Conservation (phyloP, 2,113 vertebrate species). For the Electrona antarctica region DNA sequence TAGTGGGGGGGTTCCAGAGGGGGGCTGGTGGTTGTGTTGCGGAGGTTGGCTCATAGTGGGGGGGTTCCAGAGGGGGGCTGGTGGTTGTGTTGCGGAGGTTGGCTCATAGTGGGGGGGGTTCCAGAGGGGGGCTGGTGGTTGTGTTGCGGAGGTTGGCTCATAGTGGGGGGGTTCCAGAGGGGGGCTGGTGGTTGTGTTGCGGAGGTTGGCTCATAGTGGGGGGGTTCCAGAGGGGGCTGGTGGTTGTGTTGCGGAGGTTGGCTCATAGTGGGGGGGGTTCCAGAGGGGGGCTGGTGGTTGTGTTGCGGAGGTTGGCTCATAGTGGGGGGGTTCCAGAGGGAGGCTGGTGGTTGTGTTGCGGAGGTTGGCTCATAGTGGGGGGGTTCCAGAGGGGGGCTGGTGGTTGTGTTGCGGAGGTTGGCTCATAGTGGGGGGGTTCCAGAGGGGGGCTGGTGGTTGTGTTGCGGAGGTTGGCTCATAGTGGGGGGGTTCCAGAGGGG, state of each 20-base stretch:
- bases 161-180: slow-evolving; percentile 50
- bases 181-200: slow-evolving; percentile 7
- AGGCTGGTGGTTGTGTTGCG: slow-evolving; percentile 1
- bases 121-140: slow-evolving; percentile 24
- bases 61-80: slow-evolving; percentile 35
- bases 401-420: slow-evolving; percentile 39
- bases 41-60: slow-evolving; percentile 66
- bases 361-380: slow-evolving; percentile 67
- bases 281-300: slow-evolving; percentile 22
- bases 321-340: slow-evolving; percentile 48
- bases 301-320: slow-evolving; percentile 57
- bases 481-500: slow-evolving; percentile 42
- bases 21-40: slow-evolving; percentile 7
- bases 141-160: slow-evolving; percentile 55
- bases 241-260: slow-evolving; percentile 39
- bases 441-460: slow-evolving; percentile 22
- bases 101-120: slow-evolving; percentile 65
- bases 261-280: slow-evolving; percentile 64
- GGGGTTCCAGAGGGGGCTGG: slow-evolving; percentile 37
- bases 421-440: slow-evolving; percentile 62
- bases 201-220: slow-evolving; percentile 66
- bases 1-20: slow-evolving; percentile 50
- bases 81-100: slow-evolving; percentile 41
- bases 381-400: slow-evolving; percentile 37
- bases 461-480: slow-evolving; percentile 59